Evolutionary conservation across 2,113 vertebrate genomes (phyloP).

Genomic region (Rattus rattus): DNA sequence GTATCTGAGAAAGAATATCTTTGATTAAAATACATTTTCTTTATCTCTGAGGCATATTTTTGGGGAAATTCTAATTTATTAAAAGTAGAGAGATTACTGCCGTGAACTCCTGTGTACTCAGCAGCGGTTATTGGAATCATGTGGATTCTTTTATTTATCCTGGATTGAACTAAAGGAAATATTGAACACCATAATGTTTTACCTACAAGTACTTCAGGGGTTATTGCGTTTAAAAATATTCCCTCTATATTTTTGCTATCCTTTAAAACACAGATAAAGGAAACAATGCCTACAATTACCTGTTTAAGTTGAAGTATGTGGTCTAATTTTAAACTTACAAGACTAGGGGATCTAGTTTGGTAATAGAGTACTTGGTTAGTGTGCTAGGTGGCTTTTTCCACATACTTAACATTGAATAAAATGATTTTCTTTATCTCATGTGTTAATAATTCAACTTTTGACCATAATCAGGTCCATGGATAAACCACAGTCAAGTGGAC

Average conservation of each 20-base stretch:
- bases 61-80: not conserved
- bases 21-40: not conserved
- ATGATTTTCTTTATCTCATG: not conserved
- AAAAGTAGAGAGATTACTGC: not conserved
- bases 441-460: not conserved
- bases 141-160: not conserved
- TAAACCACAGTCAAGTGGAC: not conserved
- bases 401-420: not conserved
- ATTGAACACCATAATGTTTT: not conserved
- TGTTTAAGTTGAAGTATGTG: not conserved
- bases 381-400: no score
- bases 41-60: not conserved
- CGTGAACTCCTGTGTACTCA: not conserved
- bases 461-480: no score
- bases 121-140: not conserved
- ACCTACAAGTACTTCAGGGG: not conserved
- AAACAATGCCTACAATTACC: not conserved
- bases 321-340: not conserved
- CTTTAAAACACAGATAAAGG: not conserved
- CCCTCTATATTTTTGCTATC: not conserved
- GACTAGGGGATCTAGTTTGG: not conserved
- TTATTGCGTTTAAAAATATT: not conserved
- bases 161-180: slow-evolving; percentile 7
- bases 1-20: not conserved
- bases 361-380: not conserved